phyloP scores from a whole-genome alignment of 2,888 invertebrate species.

The Cosmorhoe ocellata region DNA sequence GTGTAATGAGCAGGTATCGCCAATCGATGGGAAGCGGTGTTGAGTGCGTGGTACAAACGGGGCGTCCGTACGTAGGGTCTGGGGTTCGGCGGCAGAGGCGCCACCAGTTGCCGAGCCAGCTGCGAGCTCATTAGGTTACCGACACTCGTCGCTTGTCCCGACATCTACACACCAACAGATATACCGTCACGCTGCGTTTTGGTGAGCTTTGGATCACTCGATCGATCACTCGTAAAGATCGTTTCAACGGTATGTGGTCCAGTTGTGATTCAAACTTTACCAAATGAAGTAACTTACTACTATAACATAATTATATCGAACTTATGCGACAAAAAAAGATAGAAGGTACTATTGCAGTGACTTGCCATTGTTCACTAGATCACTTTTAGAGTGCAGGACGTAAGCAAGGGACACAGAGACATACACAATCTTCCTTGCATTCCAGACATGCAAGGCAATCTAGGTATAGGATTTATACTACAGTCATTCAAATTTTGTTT shows the following conservation, averaged over 20 bases:
- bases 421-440: constrained; percentile 49
- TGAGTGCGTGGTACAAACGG: constrained; percentile 82
- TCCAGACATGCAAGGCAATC: constrained; percentile 52
- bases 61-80: constrained; percentile 80
- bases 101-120: constrained; percentile 83
- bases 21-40: constrained; percentile 76
- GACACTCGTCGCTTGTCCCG: constrained; percentile 57
- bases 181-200: constrained; percentile 40
- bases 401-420: constrained; percentile 47
- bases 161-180: constrained; percentile 71
- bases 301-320: background rate
- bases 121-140: constrained; percentile 82
- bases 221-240: background rate
- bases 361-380: constrained; percentile 19
- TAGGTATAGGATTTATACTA: constrained; percentile 36
- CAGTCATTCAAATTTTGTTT: constrained; percentile 36
- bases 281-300: constrained; percentile 5
- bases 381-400: constrained; percentile 34
- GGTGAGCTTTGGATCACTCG: constrained; percentile 14
- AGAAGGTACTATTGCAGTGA: constrained; percentile 6
- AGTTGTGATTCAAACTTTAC: constrained; percentile 14
- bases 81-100: constrained; percentile 79
- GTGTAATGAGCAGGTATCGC: constrained; percentile 52
- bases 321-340: background rate
- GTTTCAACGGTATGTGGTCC: background rate